These are phyloP conservation scores for Coenonympha glycerion DNA, from an alignment of 2,888 invertebrate species.

Conservation along the genomic window DNA sequence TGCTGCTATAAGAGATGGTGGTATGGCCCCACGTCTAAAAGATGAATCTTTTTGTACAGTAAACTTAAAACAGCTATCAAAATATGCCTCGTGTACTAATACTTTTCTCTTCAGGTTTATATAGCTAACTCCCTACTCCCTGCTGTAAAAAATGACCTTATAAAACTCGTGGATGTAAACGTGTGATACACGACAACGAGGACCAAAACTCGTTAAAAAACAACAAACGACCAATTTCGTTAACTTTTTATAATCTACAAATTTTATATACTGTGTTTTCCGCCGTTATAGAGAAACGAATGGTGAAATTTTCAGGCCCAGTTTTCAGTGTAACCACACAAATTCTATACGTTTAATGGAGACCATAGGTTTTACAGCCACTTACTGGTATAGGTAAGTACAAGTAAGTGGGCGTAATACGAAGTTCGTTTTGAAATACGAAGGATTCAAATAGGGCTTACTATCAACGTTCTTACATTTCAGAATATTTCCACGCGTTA, in stretches of 20 bases:
- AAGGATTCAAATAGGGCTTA: no score
- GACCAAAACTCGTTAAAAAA: neutral
- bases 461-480: no score
- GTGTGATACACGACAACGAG: neutral
- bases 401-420: neutral
- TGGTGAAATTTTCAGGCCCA: neutral
- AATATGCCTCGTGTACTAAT: neutral
- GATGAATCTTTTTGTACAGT: no score
- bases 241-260: neutral
- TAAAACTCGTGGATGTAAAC: neutral
- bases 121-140: no score
- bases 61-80: neutral
- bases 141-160: constrained; percentile 1
- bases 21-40: no score
- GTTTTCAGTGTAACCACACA: neutral
- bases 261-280: neutral
- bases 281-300: neutral
- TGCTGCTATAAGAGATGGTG: no score
- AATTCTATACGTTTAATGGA: neutral
- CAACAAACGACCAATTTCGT: constrained; percentile 1
- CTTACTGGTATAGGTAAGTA: neutral
- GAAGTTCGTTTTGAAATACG: no score
- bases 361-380: neutral
- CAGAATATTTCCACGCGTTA: constrained; percentile 1
- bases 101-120: neutral